A percentile compares a stretch with the other conserved stretches of the same genome.
phyloP scores from a whole-genome alignment of 2,888 invertebrate species.

The Thera britannica region DNA sequence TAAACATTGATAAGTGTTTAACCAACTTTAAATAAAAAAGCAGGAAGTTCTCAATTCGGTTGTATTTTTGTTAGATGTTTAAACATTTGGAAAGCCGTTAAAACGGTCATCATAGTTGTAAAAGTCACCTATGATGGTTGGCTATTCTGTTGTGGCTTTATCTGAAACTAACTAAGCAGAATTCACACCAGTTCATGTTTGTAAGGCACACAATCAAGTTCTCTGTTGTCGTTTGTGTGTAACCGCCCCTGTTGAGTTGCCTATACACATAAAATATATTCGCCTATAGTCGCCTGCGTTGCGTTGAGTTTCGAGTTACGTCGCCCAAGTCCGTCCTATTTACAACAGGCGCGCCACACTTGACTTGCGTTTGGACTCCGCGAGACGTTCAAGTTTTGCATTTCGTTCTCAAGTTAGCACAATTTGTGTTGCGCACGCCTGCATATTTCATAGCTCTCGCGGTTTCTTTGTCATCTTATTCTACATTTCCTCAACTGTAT shows the following conservation, averaged over 20 bases:
- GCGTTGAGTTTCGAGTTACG: slow-evolving; percentile 52
- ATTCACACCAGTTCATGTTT: no score
- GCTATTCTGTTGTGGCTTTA: no score
- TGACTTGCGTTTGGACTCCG: slow-evolving; percentile 68
- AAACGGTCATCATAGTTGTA: no score
- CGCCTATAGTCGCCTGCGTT: slow-evolving; percentile 48
- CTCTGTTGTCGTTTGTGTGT: slow-evolving; percentile 18
- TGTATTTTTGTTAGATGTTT: no score
- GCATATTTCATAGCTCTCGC: slow-evolving; percentile 61
- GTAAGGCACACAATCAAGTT: neutral
- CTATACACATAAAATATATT: no score
- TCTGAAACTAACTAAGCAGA: no score
- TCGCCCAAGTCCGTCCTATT: slow-evolving; percentile 60
- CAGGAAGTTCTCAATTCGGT: no score
- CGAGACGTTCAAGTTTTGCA: slow-evolving; percentile 68
- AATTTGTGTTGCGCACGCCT: slow-evolving; percentile 73
- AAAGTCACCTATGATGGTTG: no score
- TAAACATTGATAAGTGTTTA: no score
- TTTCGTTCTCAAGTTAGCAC: slow-evolving; percentile 73
- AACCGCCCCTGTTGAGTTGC: slow-evolving; percentile 43
- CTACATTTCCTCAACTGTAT: slow-evolving; percentile 46
- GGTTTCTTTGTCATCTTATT: slow-evolving; percentile 59
- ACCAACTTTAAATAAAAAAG: no score
- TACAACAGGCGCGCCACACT: slow-evolving; percentile 62
- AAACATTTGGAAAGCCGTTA: no score